Percentiles rank a stretch among this genome's conserved stretches.
phyloP scores from a whole-genome alignment of 2,797 vertebrate genomes.

The Chaetodon trifasciatus region DNA sequence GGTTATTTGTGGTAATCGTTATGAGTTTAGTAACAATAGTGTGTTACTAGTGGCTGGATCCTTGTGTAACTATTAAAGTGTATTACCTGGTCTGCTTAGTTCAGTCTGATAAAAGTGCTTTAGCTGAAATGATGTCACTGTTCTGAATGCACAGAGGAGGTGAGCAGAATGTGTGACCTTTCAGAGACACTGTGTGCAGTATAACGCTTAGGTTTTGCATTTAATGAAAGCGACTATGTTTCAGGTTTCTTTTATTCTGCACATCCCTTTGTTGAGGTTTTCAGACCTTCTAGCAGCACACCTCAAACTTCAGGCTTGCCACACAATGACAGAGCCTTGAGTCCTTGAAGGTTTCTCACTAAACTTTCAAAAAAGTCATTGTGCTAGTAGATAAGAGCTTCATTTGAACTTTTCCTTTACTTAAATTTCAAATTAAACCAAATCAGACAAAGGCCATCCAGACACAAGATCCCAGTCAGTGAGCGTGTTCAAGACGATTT shows the following conservation, averaged over 20 bases:
- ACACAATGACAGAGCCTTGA: constrained; percentile 16
- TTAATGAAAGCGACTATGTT: neutral
- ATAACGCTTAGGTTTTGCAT: neutral
- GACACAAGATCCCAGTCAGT: neutral
- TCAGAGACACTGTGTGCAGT: neutral
- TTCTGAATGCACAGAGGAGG: neutral
- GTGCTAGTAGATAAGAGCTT: neutral
- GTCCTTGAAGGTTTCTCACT: constrained; percentile 33
- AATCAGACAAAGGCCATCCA: constrained; percentile 2
- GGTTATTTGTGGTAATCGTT: neutral
- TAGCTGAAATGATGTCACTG: neutral
- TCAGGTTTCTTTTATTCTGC: constrained; percentile 10
- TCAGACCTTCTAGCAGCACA: constrained; percentile 21
- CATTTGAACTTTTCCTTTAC: constrained; percentile 3
- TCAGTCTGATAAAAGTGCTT: constrained; percentile 2
- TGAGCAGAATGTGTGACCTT: constrained; percentile 6
- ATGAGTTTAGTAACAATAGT: neutral
- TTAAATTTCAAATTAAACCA: neutral
- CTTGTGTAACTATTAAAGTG: neutral
- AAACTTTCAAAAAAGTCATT: constrained; percentile 5
- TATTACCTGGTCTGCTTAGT: neutral
- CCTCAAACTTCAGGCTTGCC: neutral
- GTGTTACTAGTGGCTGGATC: neutral
- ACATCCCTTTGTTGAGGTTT: constrained; percentile 12
- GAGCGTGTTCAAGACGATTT: constrained; percentile 2